Conservation (phyloP, 2,113 vertebrate genomes). For the Spilogale gracilis region DNA sequence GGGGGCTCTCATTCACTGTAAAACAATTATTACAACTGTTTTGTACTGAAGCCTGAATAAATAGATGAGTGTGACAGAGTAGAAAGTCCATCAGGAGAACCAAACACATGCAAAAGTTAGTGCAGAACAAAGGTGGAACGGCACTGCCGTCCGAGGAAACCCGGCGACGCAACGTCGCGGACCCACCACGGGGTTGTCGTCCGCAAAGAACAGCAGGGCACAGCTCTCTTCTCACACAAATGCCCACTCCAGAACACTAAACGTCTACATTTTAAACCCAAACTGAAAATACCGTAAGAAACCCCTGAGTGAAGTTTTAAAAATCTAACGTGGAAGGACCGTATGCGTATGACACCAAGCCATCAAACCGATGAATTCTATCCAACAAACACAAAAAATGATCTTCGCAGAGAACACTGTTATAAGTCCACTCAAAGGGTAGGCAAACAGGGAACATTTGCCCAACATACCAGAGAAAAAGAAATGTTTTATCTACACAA, state of each 20-base stretch:
- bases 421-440: not conserved
- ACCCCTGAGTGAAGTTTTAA: not conserved
- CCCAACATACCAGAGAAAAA: not conserved
- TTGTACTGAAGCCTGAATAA: rapidly evolving
- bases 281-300: not conserved
- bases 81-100: not conserved
- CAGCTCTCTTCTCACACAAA: not conserved
- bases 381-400: not conserved
- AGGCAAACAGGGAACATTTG: not conserved
- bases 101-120: no score
- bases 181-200: not conserved
- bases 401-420: not conserved
- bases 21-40: not conserved
- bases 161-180: rapidly evolving
- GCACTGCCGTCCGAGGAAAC: not conserved
- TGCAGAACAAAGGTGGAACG: not conserved
- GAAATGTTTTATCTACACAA: not conserved
- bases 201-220: not conserved
- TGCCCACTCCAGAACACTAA: not conserved
- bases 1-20: rapidly evolving
- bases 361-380: not conserved
- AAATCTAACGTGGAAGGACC: not conserved
- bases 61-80: rapidly evolving
- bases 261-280: not conserved
- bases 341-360: not conserved